Percentiles rank a stretch among this genome's conserved stretches.
Evolutionary conservation across 1,140 invertebrate species (phyloP).

Genomic region (Pogonus chalceus): DNA sequence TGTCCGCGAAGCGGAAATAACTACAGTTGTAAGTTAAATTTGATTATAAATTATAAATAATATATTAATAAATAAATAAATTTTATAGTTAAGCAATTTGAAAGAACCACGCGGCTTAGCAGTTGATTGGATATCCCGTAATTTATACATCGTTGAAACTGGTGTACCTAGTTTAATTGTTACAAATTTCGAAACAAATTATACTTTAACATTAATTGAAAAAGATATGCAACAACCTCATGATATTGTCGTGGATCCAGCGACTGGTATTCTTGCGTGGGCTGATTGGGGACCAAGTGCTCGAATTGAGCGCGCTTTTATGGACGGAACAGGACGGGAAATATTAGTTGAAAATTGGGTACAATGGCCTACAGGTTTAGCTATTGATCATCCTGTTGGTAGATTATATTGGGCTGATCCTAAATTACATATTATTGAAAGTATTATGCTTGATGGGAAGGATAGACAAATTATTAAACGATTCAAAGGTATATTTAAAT

Average conservation of each 20-base stretch:
- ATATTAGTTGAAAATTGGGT: conserved; percentile 44
- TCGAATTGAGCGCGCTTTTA: conserved; percentile 51
- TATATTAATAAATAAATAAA: neutral
- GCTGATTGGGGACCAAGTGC: conserved; percentile 32
- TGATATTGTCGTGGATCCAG: conserved; percentile 54
- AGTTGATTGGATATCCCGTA: conserved; percentile 63
- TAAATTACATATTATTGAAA: conserved; percentile 56
- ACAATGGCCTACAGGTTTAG: conserved; percentile 56
- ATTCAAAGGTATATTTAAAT: conserved; percentile 37
- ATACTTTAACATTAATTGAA: conserved; percentile 45
- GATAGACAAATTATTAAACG: conserved; percentile 47
- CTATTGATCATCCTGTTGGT: conserved; percentile 55
- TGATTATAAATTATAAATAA: neutral
- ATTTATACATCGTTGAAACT: conserved; percentile 66
- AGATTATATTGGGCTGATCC: conserved; percentile 69
- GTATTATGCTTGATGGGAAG: conserved; percentile 52
- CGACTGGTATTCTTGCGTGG: conserved; percentile 41
- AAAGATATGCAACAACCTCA: conserved; percentile 47
- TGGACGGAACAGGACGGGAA: conserved; percentile 53
- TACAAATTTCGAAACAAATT: conserved; percentile 47
- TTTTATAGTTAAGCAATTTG: conserved; percentile 19
- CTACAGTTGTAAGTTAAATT: conserved; percentile 17
- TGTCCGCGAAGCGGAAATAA: conserved; percentile 23
- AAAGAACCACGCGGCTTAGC: conserved; percentile 60
- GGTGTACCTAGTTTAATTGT: conserved; percentile 47